Conservation (phyloP, 1,140 invertebrate species). For the Procambarus virginalis region DNA sequence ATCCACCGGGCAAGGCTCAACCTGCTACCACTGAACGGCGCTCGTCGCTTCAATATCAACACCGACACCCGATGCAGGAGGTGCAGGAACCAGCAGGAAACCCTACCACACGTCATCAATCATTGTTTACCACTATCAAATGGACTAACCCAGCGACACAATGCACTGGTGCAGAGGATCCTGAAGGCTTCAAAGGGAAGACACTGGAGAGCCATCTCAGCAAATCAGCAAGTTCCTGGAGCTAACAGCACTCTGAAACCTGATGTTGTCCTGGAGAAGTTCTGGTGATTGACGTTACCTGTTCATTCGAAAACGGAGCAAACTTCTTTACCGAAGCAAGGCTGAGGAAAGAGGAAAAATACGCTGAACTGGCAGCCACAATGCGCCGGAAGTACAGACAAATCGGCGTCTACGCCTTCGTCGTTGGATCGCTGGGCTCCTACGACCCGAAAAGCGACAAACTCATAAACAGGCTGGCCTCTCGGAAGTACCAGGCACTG, state of each 20-base stretch:
- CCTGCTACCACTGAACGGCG: too few species aligned
- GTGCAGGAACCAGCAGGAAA: background rate
- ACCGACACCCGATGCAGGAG: too few species aligned
- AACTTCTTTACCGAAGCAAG: background rate
- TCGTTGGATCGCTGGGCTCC: too few species aligned
- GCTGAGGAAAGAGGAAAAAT: background rate
- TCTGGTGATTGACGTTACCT: background rate
- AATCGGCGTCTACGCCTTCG: too few species aligned
- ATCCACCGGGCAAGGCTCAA: too few species aligned
- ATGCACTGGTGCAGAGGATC: background rate
- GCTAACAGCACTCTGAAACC: background rate
- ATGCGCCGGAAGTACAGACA: too few species aligned
- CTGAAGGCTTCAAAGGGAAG: background rate
- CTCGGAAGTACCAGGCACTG: too few species aligned
- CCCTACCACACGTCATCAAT: background rate
- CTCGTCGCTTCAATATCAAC: too few species aligned
- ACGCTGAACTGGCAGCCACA: background rate
- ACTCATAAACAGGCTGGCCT: too few species aligned
- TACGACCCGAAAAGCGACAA: too few species aligned
- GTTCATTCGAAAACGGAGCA: background rate
- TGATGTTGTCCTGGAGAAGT: slow-evolving; percentile 1
- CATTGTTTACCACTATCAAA: slow-evolving; percentile 24
- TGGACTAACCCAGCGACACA: slow-evolving; percentile 14
- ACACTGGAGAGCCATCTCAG: background rate
- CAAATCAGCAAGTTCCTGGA: slow-evolving; percentile 15